These are phyloP conservation scores for Antedon mediterranea DNA, from an alignment of 53 echinoderm and acorn worm species.

Conservation along the genomic window DNA sequence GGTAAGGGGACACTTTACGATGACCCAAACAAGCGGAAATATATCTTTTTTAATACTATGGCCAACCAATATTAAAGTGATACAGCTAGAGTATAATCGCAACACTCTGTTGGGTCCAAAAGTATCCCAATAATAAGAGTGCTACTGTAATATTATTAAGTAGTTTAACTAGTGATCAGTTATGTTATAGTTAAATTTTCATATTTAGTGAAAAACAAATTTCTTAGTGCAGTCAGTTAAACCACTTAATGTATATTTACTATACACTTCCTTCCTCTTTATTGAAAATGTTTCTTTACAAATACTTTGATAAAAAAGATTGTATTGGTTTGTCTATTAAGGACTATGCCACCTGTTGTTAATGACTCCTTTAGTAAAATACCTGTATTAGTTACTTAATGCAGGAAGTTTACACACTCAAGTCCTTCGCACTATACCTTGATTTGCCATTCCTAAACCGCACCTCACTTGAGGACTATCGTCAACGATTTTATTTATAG, in stretches of 20 bases:
- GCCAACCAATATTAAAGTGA: no score
- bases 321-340: neutral
- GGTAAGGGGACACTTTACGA: no score
- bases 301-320: neutral
- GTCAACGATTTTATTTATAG: neutral
- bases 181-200: no score
- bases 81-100: no score
- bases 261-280: neutral
- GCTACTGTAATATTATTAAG: no score
- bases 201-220: no score
- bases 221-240: neutral
- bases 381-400: neutral
- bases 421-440: neutral
- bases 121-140: no score
- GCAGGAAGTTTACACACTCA: neutral
- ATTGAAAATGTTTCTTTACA: neutral
- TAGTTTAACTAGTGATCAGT: no score
- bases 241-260: neutral
- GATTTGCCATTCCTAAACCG: neutral
- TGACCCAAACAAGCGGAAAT: no score
- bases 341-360: neutral
- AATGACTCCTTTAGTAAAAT: neutral
- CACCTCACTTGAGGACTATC: neutral
- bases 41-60: no score
- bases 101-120: no score